Percentiles rank a stretch among this genome's conserved stretches.
Evolutionary conservation across 2,888 invertebrate species (phyloP).

Genomic region (Romanomermis culicivorax): DNA sequence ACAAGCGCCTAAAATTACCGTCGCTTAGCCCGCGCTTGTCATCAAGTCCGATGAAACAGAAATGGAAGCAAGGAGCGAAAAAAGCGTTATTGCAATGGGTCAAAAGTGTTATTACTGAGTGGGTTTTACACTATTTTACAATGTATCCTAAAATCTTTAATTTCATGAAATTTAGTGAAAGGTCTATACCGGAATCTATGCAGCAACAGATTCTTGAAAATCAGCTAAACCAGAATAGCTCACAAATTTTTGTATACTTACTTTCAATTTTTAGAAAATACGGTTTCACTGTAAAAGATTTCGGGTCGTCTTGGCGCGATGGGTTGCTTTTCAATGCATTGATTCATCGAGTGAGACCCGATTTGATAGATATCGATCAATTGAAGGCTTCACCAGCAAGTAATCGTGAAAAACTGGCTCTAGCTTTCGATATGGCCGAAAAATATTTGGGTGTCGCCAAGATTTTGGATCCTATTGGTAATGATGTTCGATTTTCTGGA

Average conservation of each 20-base stretch:
- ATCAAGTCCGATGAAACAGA: too few relatives aligned
- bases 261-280: conserved; percentile 12
- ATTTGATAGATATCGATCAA: conserved; percentile 21
- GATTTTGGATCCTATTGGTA: conserved; percentile 1
- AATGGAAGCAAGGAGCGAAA: conserved; percentile 15
- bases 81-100: conserved; percentile 24
- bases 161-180: too few relatives aligned
- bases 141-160: too few relatives aligned
- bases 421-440: conserved; percentile 24
- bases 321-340: conserved; percentile 26
- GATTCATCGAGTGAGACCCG: conserved; percentile 14
- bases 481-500: not conserved
- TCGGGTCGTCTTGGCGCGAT: conserved; percentile 26
- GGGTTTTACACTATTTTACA: too few relatives aligned
- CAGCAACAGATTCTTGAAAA: too few relatives aligned
- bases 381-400: conserved; percentile 13
- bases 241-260: too few relatives aligned
- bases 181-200: too few relatives aligned
- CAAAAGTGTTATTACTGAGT: conserved; percentile 22
- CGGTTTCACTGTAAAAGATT: conserved; percentile 19
- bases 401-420: conserved; percentile 20
- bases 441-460: conserved; percentile 20
- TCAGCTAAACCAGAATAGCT: too few relatives aligned
- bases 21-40: not conserved
- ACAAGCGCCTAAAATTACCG: too few relatives aligned